These are phyloP conservation scores for Mesembrinibis cayennensis DNA, from an alignment of 2,113 vertebrate genomes.

Conservation along the genomic window DNA sequence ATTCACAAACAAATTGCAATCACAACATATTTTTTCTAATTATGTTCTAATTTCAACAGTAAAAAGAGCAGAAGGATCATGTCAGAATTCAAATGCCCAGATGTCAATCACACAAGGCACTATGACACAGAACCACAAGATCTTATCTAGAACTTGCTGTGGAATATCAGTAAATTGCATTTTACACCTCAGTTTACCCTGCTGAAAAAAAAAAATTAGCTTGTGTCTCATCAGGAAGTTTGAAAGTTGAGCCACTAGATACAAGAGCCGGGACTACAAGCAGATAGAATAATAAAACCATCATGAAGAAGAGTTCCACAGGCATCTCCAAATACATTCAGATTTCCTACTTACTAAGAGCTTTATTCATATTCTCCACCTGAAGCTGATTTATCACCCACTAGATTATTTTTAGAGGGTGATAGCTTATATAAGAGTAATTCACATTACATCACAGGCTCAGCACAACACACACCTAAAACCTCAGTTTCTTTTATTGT, in stretches of 20 bases:
- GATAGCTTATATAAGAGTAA: background rate
- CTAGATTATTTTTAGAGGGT: background rate
- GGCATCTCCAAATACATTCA: background rate
- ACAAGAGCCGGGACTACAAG: background rate
- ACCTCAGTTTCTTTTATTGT: background rate
- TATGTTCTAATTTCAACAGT: background rate
- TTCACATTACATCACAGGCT: background rate
- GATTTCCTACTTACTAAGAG: background rate
- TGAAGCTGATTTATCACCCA: background rate
- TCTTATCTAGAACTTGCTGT: background rate
- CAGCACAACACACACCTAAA: background rate
- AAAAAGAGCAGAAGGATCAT: background rate
- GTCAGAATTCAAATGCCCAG: background rate
- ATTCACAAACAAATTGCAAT: background rate
- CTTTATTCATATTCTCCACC: background rate
- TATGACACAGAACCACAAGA: background rate
- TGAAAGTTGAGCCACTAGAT: background rate
- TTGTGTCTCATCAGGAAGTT: background rate
- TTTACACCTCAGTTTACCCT: background rate
- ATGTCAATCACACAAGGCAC: background rate
- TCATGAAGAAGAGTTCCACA: background rate
- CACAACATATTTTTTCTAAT: background rate
- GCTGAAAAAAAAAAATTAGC: background rate
- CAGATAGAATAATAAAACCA: background rate
- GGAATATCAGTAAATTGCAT: background rate